Evolutionary conservation across 2,113 vertebrate genomes (phyloP), one percentile per base, ranked within the genome.

Genomic region (Cyanoliseus patagonus): DNA sequence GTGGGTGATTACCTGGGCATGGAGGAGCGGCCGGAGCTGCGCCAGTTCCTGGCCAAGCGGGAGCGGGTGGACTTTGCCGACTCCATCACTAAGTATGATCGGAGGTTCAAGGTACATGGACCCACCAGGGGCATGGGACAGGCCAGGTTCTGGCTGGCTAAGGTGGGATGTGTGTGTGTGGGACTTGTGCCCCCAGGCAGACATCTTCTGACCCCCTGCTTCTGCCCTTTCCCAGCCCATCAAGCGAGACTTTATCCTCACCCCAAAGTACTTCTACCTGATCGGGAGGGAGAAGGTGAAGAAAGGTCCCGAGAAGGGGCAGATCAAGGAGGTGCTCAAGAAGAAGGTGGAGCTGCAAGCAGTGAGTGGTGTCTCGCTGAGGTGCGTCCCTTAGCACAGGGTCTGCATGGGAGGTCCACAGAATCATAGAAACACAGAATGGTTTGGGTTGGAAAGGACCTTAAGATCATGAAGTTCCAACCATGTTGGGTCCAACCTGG

Each of bases 1-100:
- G 99, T 99, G 5, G 99, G 99, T 0, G 99, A 99, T 95, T 99
- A 99, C 94, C 98, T 99, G 85, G 99, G 99, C 44, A 98, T 99
- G 97, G 99, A 99, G 94, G 99, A 99, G 79, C 97, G 94, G 82
- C 99, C 99, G 0, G 99, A 99, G 95, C 98, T 99, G 80, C 97
- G 99, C 2, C 99, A 99, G 97, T 99, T 99, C 96, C 97, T 99
- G 94, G 80, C 97, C 94, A 99, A 99, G 97, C 97, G 99, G 49
- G 99, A 99, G 81, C 97, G 99, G 0, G 76, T 99, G 1, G 99
- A 99, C 95, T 99, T 99, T 0, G 99, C 99, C 0, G 99, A 99
- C 90, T 99, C 98, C 0, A 96, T 99, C 96, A 99, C 97, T 46
- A 99, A 99, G 97, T 99, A 99, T 2, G 99, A 99, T 98, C 98